These are phyloP conservation scores for Thelaira solivaga DNA, from an alignment of 2,888 invertebrate genomes.

Conservation along the genomic window DNA sequence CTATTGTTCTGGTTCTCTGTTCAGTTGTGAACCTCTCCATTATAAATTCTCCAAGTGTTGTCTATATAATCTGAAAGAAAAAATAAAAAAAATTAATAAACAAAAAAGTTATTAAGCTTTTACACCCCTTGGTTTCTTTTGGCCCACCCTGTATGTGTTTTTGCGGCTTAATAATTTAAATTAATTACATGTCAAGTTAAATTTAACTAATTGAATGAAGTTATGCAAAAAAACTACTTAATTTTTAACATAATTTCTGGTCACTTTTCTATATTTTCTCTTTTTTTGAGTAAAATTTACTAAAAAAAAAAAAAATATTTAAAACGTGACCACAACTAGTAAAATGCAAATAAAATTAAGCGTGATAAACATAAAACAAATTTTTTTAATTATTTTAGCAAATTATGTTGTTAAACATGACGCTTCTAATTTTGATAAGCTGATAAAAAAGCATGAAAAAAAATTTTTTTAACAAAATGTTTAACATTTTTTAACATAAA, in stretches of 20 bases:
- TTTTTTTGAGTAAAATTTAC: no score
- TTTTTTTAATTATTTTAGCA: conserved; percentile 2
- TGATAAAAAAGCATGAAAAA: not conserved
- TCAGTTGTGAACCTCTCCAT: no score
- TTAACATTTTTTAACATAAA: not conserved
- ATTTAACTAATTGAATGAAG: conserved; percentile 24
- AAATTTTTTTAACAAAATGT: not conserved
- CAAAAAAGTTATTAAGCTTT: no score
- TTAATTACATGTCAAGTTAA: conserved; percentile 7
- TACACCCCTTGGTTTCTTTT: no score
- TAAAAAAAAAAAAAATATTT: no score
- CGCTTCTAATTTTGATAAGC: not conserved
- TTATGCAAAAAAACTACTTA: conserved; percentile 13
- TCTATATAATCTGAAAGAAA: no score
- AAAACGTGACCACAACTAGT: conserved; percentile 13
- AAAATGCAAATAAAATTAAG: conserved; percentile 18
- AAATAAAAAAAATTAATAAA: no score
- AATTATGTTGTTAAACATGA: conserved; percentile 14
- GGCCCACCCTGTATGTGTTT: not conserved
- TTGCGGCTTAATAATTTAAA: not conserved
- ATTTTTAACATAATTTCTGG: conserved; percentile 13
- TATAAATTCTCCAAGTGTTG: no score
- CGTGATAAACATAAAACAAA: not conserved
- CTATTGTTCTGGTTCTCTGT: no score
- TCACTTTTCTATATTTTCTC: not conserved